These are phyloP conservation scores for Caenorhabditis angaria DNA, from an alignment of 2,888 invertebrate genomes.

Conservation along the genomic window DNA sequence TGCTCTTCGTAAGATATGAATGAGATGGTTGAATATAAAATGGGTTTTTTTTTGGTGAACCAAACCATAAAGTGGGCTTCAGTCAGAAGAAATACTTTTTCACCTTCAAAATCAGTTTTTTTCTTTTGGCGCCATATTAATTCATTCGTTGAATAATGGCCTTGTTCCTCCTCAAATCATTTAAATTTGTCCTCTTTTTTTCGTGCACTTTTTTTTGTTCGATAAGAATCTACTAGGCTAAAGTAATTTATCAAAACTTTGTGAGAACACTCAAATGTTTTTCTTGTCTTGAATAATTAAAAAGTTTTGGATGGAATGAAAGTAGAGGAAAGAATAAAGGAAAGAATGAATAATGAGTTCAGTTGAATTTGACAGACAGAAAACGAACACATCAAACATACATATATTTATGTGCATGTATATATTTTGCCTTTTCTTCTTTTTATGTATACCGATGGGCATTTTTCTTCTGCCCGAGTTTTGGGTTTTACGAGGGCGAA, in stretches of 20 bases:
- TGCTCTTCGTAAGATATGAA: neutral
- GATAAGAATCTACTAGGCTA: too few relatives aligned
- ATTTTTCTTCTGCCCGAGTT: too few relatives aligned
- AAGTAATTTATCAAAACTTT: too few relatives aligned
- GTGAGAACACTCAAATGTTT: too few relatives aligned
- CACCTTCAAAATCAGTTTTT: slow-evolving; percentile 4
- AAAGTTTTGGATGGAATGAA: neutral
- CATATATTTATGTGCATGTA: neutral
- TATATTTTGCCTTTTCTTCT: neutral
- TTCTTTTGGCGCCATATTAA: slow-evolving; percentile 1
- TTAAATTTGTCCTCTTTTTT: neutral
- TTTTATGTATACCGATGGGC: neutral
- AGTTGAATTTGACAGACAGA: neutral
- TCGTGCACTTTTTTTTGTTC: neutral
- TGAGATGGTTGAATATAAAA: slow-evolving; percentile 1
- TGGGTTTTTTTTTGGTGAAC: neutral
- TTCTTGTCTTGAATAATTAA: neutral
- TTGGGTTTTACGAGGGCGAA: too few relatives aligned
- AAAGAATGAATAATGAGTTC: neutral
- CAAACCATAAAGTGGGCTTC: neutral
- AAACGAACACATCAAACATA: slow-evolving; percentile 4
- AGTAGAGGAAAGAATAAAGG: neutral
- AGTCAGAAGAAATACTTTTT: neutral
- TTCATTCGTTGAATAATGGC: neutral
- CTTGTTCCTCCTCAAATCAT: neutral